Evolutionary conservation across 2,797 vertebrate species (phyloP), one percentile per base, ranked within the genome.

Genomic region (Tiaroga cobitis): DNA sequence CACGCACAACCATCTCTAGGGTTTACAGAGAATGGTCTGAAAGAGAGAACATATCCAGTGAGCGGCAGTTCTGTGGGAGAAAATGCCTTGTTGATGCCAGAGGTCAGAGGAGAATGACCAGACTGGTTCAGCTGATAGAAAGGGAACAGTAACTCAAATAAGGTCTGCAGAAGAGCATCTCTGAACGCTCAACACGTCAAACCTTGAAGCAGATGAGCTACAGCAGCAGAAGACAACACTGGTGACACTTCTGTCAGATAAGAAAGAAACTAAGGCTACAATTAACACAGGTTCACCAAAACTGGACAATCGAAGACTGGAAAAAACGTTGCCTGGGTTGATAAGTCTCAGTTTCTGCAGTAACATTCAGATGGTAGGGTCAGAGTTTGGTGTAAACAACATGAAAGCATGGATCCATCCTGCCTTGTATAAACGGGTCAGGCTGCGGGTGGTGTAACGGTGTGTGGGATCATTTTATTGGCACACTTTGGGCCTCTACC

Each of bases 31-130:
- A 63, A 65, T 65, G 26, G 61, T 63, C 61, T 5, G 0, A 65
- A 29, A 63, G 16, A 15, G n/a, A 16, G 26, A 29, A 32, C 2
- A 65, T 32, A 63, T 63, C n/a, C 56, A 61, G 10, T 61, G 56
- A 61, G 59, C 2, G 21, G 13, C 85, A 78, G 80, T 56, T 68
- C 75, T 74, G 34, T 74, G 59, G 76, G 54, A 19, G 26, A 49
- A 85, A 84, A 76, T 84, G 46, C 61, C 41, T 87, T 80, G 82
- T 84, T 75, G 43, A 84, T 80, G 67, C 68, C 54, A 80, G 56
- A 80, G 19, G 86, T 87, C 82, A 85, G 82, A 85, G 49, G 34
- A 70, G 26, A 77, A 87, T 77, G 63, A 56, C 72, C 70, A 68
- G 56, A 86, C 80, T 82, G 80, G 51, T 84, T 76, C 21, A 59